Base-by-base conservation (phyloP, 2,113 vertebrate species). In the Engraulis encrasicolus region DNA sequence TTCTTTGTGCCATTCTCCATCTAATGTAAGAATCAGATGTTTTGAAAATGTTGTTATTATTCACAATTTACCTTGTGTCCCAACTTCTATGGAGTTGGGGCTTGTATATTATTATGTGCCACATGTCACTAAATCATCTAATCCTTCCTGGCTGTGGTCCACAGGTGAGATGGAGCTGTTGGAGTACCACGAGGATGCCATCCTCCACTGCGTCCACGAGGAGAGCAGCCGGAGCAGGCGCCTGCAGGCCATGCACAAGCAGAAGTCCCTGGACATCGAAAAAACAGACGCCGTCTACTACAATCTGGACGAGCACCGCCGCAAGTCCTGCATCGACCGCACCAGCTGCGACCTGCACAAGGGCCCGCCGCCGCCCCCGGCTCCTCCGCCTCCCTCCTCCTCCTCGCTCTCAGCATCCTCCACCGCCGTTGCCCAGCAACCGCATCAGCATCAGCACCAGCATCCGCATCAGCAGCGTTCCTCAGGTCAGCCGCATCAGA, bases 101-200 rank as follows among this genome's bases (percentile, higher is more conserved):
- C n/a, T n/a, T n/a, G n/a, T n/a, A n/a, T n/a, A n/a, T n/a, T n/a
- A n/a, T n/a, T n/a, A n/a, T n/a, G n/a, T n/a, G n/a, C n/a, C n/a
- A n/a, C n/a, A n/a, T n/a, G n/a, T n/a, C n/a, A n/a, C n/a, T n/a
- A n/a, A n/a, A n/a, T n/a, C n/a, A n/a, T n/a, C n/a, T n/a, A n/a
- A 54, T 52, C 19, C 38, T 31, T 12, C 11, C 23, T 36, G 31
- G 9, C 66, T 40, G 78, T 66, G 79, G 14, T 86, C 87, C 90
- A 92, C 92, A 98, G 98, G 97, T 96, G 98, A 99, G 92, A 98
- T 99, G 92, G 98, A 99, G 91, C 94, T 99, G 94, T 97, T 98
- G 81, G 98, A 99, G 93, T 99, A 98, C 91, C 96, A 97, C 88
- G 98, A 99, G 85, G 98, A 99, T 96, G 98, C 95, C 88, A 95